Evolutionary conservation across 2,797 vertebrate genomes (phyloP).

Genomic region (Melanotaenia maccullochi): DNA sequence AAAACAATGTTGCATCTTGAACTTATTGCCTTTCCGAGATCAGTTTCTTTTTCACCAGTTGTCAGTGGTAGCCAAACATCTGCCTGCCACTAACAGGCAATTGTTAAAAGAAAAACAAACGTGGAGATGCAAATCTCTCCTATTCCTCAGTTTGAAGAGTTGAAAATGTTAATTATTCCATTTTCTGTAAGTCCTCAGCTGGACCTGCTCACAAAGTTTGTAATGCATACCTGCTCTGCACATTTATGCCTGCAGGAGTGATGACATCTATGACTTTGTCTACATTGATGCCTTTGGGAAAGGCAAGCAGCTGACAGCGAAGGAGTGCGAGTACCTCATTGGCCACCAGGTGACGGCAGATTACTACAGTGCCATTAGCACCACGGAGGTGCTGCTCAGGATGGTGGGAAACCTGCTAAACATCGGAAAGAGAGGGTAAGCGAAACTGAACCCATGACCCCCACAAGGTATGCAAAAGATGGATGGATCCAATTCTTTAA

Average conservation of each 20-base stretch:
- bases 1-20: too few species aligned
- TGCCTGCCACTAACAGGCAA: too few species aligned
- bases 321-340: conserved; percentile 95
- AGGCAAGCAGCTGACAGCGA: conserved; percentile 94
- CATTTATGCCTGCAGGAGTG: conserved; percentile 78
- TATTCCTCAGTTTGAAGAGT: too few species aligned
- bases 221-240: neutral
- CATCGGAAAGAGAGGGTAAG: conserved; percentile 92
- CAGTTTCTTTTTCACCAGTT: too few species aligned
- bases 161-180: neutral
- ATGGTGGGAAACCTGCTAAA: conserved; percentile 99
- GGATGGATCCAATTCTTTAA: neutral
- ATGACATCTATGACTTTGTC: conserved; percentile 93
- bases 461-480: neutral
- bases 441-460: neutral
- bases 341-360: conserved; percentile 96
- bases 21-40: too few species aligned
- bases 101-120: too few species aligned
- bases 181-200: neutral
- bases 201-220: neutral
- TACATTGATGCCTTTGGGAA: conserved; percentile 96
- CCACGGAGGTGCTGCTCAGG: conserved; percentile 92
- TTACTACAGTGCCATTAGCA: conserved; percentile 93
- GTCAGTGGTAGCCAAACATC: too few species aligned
- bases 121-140: too few species aligned